A percentile compares a stretch with the other conserved stretches of the same genome.
Conservation (phyloP, 2,888 invertebrate species). For the Tortrix viridana region DNA sequence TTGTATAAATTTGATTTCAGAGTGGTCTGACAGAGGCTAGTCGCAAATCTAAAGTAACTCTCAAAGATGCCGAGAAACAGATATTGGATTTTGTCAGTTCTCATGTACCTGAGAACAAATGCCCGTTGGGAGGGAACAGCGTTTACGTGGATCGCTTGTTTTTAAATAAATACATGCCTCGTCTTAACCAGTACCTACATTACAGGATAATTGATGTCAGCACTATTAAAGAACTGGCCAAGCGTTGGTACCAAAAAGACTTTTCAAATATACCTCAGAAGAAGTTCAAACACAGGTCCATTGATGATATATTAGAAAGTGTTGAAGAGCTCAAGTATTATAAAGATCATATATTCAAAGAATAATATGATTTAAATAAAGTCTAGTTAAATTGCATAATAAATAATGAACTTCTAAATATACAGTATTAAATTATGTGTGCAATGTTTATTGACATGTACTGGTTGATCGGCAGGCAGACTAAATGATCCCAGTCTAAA, state of each 20-base stretch:
- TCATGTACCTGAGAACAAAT: slow-evolving; percentile 83
- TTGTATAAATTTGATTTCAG: slow-evolving; percentile 69
- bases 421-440: no score
- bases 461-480: no score
- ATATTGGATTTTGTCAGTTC: slow-evolving; percentile 88
- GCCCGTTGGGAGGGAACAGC: slow-evolving; percentile 94
- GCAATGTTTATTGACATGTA: no score
- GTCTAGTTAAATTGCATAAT: neutral
- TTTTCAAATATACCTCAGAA: slow-evolving; percentile 85
- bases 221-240: slow-evolving; percentile 92
- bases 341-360: slow-evolving; percentile 86
- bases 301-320: slow-evolving; percentile 94
- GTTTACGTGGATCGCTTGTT: slow-evolving; percentile 94
- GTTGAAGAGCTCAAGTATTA: slow-evolving; percentile 93
- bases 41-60: slow-evolving; percentile 86
- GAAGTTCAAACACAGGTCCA: slow-evolving; percentile 87
- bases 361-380: slow-evolving; percentile 6
- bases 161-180: slow-evolving; percentile 92
- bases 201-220: slow-evolving; percentile 97
- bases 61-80: slow-evolving; percentile 87
- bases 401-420: no score
- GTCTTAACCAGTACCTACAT: slow-evolving; percentile 90
- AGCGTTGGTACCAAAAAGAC: slow-evolving; percentile 89
- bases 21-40: slow-evolving; percentile 92
- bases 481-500: no score